Evolutionary conservation across 2,888 invertebrate species (phyloP).

Genomic region (Cerastis leucographa): DNA sequence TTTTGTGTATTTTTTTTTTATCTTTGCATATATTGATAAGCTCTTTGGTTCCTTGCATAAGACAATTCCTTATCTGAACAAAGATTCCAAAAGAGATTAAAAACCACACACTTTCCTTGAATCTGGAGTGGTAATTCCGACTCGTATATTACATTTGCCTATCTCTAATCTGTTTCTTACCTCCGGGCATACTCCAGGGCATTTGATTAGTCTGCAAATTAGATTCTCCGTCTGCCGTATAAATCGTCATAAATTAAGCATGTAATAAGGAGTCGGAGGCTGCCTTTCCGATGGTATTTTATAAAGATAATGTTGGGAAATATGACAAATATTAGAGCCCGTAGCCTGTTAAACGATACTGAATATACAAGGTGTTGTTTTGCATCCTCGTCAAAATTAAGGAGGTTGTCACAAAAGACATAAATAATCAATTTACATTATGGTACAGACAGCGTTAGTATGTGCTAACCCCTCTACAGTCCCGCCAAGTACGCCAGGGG

Average conservation of each 20-base stretch:
- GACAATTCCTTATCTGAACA: neutral
- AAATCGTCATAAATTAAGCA: conserved; percentile 31
- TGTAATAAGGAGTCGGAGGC: neutral
- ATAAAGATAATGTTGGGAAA: neutral
- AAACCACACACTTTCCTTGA: neutral
- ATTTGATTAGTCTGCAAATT: conserved; percentile 44
- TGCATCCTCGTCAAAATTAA: too few relatives aligned
- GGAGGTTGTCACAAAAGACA: too few relatives aligned
- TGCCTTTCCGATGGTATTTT: neutral
- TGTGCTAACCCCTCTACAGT: too few relatives aligned
- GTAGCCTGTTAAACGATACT: neutral
- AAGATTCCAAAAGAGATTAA: neutral
- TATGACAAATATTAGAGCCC: neutral
- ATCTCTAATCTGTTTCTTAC: neutral
- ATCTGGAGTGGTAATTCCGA: neutral
- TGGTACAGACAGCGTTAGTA: too few relatives aligned
- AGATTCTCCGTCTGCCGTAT: neutral
- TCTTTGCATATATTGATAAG: too few relatives aligned
- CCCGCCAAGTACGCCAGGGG: too few relatives aligned
- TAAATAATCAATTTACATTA: too few relatives aligned
- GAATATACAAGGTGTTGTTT: too few relatives aligned
- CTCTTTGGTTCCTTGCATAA: neutral
- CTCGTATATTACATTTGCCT: neutral
- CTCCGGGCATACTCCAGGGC: conserved; percentile 1
- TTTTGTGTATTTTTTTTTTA: neutral